Evolutionary conservation across 2,113 vertebrate species (phyloP).

Genomic region (Xiphias gladius): DNA sequence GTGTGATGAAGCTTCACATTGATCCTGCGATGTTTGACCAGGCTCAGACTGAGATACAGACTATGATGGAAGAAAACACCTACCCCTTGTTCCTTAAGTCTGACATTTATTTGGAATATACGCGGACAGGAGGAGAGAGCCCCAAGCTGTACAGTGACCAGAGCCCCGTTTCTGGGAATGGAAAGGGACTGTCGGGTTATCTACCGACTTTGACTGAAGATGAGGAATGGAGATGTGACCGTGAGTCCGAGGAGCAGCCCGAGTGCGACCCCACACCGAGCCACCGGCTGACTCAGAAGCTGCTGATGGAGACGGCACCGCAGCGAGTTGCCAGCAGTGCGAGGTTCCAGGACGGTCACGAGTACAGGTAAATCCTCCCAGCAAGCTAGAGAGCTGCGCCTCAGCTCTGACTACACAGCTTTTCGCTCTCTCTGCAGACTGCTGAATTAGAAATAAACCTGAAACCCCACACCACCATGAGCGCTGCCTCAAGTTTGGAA

Average conservation of each 20-base stretch:
- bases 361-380: conserved; percentile 90
- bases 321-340: conserved; percentile 84
- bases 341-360: conserved; percentile 90
- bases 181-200: conserved; percentile 88
- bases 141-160: conserved; percentile 92
- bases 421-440: conserved; percentile 59
- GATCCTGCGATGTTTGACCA: conserved; percentile 98
- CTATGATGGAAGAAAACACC: conserved; percentile 95
- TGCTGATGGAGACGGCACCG: conserved; percentile 89
- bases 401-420: conserved; percentile 44
- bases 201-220: conserved; percentile 93
- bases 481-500: conserved; percentile 67
- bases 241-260: conserved; percentile 81
- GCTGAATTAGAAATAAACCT: conserved; percentile 73
- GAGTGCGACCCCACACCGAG: conserved; percentile 84
- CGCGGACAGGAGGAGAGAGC: conserved; percentile 93
- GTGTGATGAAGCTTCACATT: conserved; percentile 91
- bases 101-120: conserved; percentile 97
- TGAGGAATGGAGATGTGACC: conserved; percentile 93
- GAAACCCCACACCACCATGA: conserved; percentile 47
- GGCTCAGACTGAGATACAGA: conserved; percentile 96
- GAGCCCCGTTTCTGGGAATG: conserved; percentile 89
- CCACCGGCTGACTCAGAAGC: conserved; percentile 89
- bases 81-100: conserved; percentile 98
- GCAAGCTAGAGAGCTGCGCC: conserved; percentile 53